A percentile compares a stretch with the other conserved stretches of the same genome.
Conservation (phyloP, 2,888 invertebrate species). For the Invenusta paracnida region DNA sequence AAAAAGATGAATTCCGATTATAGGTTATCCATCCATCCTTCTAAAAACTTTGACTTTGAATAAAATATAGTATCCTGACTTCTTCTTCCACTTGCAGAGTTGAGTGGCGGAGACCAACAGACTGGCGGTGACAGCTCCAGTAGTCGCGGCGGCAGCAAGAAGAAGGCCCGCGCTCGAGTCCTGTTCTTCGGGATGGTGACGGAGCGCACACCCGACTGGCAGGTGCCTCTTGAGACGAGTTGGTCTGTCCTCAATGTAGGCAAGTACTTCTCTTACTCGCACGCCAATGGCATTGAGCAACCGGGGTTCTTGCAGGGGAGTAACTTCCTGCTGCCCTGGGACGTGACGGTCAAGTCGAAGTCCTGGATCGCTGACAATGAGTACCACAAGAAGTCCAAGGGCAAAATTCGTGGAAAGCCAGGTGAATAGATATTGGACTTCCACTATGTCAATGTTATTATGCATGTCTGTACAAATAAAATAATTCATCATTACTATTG, state of each 20-base stretch:
- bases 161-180: background rate
- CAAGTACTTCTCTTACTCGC: slow-evolving; percentile 81
- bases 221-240: slow-evolving; percentile 64
- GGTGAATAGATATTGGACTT: background rate
- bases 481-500: no score
- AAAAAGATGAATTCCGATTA: no score
- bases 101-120: no score
- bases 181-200: slow-evolving; percentile 19
- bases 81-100: no score
- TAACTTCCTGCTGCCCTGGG: slow-evolving; percentile 88
- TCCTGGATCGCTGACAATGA: slow-evolving; percentile 8
- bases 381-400: slow-evolving; percentile 32
- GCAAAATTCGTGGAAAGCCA: background rate
- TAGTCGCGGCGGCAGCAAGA: background rate
- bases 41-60: no score
- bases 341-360: slow-evolving; percentile 68
- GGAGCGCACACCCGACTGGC: background rate
- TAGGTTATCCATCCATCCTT: no score
- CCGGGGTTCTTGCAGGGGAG: slow-evolving; percentile 83
- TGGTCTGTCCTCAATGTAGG: slow-evolving; percentile 87
- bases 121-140: no score
- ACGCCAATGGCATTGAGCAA: slow-evolving; percentile 69
- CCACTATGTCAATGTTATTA: background rate
- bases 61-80: no score
- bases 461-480: no score